Base-by-base conservation (phyloP, 2,888 invertebrate genomes). In the Acanthosoma haemorrhoidale region DNA sequence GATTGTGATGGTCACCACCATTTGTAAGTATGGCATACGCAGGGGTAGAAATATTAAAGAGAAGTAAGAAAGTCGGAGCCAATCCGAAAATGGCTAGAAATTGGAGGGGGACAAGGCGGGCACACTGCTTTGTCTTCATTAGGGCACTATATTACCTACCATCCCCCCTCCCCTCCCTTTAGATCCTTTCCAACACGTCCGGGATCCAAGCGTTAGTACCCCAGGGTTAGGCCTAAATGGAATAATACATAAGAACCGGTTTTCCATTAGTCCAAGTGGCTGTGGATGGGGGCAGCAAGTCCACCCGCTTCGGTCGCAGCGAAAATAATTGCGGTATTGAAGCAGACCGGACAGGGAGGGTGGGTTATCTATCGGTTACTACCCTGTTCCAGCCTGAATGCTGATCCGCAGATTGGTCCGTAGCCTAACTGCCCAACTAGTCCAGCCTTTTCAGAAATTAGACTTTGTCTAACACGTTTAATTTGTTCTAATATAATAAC, bases 211-310 rank as follows among this genome's bases (percentile, higher is more conserved):
- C 25, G 21, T 43, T n/a, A 25, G 51, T 51, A 51, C 2, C 2
- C 51, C 25, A 3, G 21, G 25, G 51, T 25, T 51, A 51, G 25
- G 25, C 51, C 25, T 51, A 51, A 51, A 13, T 51, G 51, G 51
- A 51, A 51, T 51, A 51, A 51, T 51, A 51, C 21, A 51, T 51
- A 51, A 51, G 51, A n/a, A n/a, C n/a, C n/a, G n/a, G n/a, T n/a
- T n/a, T 51, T 51, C 51, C 51, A 51, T 51, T 51, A 51, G 25
- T 21, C 16, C 51, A 51, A 51, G 51, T 51, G 51, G 51, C 21
- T 51, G n/a, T n/a, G n/a, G n/a, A n/a, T n/a, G n/a, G n/a, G n/a
- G n/a, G n/a, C n/a, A n/a, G n/a, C n/a, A n/a, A n/a, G n/a, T n/a
- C n/a, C n/a, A n/a, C n/a, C n/a, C n/a, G n/a, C n/a, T n/a, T n/a